A percentile compares a stretch with the other conserved stretches of the same genome.
phyloP scores from a whole-genome alignment of 1,140 invertebrate species.

The Melanaphis sacchari region DNA sequence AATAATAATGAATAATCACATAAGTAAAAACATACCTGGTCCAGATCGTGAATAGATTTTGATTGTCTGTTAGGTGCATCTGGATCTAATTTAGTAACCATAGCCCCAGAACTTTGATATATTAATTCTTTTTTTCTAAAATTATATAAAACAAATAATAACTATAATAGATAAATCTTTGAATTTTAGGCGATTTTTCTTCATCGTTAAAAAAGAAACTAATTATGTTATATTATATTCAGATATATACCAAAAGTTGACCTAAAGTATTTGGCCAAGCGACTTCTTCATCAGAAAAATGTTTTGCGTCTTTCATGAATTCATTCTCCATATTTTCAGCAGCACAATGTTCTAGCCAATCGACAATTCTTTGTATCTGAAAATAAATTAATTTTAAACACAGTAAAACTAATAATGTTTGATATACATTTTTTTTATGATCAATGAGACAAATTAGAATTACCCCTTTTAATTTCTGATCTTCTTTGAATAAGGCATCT shows the following conservation, averaged over 20 bases:
- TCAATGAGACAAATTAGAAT: background rate
- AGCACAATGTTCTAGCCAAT: constrained; percentile 90
- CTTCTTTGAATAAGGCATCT: constrained; percentile 70
- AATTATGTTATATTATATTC: background rate
- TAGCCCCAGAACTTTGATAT: constrained; percentile 68
- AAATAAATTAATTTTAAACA: constrained; percentile 31
- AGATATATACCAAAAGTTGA: constrained; percentile 70
- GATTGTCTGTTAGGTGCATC: constrained; percentile 87
- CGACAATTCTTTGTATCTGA: constrained; percentile 82
- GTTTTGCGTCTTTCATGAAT: constrained; percentile 71
- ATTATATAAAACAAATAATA: background rate
- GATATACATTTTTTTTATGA: background rate
- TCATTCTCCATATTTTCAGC: constrained; percentile 70
- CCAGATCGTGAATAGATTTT: constrained; percentile 83
- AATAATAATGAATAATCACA: background rate
- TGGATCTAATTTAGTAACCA: constrained; percentile 86
- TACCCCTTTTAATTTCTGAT: constrained; percentile 74
- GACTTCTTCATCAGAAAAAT: constrained; percentile 78
- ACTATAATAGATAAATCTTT: no score
- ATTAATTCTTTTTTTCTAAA: constrained; percentile 64
- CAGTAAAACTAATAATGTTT: background rate
- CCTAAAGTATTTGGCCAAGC: constrained; percentile 91
- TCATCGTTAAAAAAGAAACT: no score
- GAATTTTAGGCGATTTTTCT: background rate
- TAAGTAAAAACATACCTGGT: constrained; percentile 67